phyloP scores from a whole-genome alignment of 2,888 invertebrate genomes.

The Harmothoe impar region DNA sequence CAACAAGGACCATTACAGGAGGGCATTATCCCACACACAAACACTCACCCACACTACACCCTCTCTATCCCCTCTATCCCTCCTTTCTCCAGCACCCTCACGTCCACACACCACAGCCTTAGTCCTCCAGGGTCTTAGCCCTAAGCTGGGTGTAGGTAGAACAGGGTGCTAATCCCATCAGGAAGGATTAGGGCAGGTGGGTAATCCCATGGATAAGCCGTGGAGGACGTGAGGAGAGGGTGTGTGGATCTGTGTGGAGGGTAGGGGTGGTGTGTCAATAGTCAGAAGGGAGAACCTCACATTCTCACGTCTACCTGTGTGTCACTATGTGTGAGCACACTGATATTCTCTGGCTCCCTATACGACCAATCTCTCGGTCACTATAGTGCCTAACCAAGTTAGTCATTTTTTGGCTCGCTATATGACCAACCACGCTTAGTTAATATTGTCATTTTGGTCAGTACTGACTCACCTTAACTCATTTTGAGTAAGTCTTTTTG shows the following conservation, averaged over 20 bases:
- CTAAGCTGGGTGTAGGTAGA: neutral
- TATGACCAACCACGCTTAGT: too few species aligned
- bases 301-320: slow-evolving; percentile 23
- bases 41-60: neutral
- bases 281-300: neutral
- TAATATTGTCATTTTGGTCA: too few species aligned
- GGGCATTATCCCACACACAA: neutral
- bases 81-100: neutral
- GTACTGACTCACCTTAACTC: too few species aligned
- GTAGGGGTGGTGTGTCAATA: slow-evolving; percentile 37
- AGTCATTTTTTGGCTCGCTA: too few species aligned
- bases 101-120: neutral
- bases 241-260: neutral
- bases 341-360: too few species aligned
- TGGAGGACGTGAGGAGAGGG: slow-evolving; percentile 1
- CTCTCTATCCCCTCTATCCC: neutral
- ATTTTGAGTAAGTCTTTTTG: too few species aligned
- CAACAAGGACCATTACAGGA: too few species aligned
- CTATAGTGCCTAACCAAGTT: too few species aligned
- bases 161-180: slow-evolving; percentile 35
- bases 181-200: slow-evolving; percentile 18
- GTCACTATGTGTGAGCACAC: neutral
- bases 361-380: too few species aligned
- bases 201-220: slow-evolving; percentile 28
- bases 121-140: slow-evolving; percentile 36